Evolutionary conservation across 2,888 invertebrate species (phyloP), one percentile per base, ranked within the genome.

Genomic region (Pollenia griseotomentosa): DNA sequence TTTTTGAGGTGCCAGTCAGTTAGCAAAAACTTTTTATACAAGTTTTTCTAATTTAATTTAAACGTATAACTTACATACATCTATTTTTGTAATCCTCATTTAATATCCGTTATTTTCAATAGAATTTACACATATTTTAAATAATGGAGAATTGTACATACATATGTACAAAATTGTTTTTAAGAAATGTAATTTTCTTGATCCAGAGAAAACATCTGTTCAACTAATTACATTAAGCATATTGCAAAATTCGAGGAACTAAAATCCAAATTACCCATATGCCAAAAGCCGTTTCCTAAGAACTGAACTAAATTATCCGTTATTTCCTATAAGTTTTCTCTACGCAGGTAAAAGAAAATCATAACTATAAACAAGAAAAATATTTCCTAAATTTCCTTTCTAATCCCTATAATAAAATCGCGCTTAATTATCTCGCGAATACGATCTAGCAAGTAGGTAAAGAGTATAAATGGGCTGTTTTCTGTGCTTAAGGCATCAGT

Each of bases 401-500:
- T 68, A 68, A 68, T 68, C 68, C 51, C 66, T 5, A 12, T 19
- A 68, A 51, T 51, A 51, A 33, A 12, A 33, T 6, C 23, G 51
- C 23, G 2, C 33, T 8, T 23, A 33, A 33, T 33, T 5, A 33
- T 33, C 33, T 33, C 6, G 33, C 33, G 2, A 48, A 42, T 33
- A n/a, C 9, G 5, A 14, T 44, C 33, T 16, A 44, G 42, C 51
- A 46, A 40, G 48, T 61, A 40, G 42, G 19, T 48, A 55, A 33
- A 6, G 33, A 33, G 33, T 80, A 71, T 70, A 80, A 80, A 42
- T n/a, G 14, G 40, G n/a, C 19, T 19, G 53, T 53, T 10, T 4
- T 9, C 1, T 14, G 7, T 2, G 42, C 7, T 53, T 42, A 61
- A 11, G 6, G 11, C 42, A 53, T 53, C 53, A 80, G 70, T 79